Evolutionary conservation across 2,797 vertebrate genomes (phyloP).

Genomic region (Apodemus agrarius): DNA sequence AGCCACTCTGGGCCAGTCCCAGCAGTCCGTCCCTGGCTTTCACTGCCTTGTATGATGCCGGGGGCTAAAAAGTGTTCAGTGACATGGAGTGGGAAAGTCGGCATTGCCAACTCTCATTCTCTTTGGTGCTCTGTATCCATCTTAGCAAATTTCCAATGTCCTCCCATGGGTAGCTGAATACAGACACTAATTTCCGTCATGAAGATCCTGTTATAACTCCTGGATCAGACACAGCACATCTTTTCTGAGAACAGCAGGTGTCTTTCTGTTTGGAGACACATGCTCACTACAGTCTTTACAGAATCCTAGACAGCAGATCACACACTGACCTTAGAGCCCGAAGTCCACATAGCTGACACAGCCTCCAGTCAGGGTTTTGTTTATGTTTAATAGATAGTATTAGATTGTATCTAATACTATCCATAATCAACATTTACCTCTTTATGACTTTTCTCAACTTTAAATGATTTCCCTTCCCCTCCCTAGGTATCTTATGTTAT

Average conservation of each 20-base stretch:
- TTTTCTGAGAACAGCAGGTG: not conserved
- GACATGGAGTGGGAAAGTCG: not conserved
- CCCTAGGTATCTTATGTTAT: not conserved
- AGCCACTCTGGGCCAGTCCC: not conserved
- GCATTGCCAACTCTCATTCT: not conserved
- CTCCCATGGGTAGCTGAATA: not conserved
- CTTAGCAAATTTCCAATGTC: not conserved
- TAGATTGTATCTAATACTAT: not conserved
- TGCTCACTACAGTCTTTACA: not conserved
- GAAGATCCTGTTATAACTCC: not conserved
- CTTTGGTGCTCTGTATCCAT: not conserved
- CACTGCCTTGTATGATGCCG: not conserved
- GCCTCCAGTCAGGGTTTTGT: not conserved
- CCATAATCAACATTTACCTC: not conserved
- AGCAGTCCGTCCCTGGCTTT: not conserved
- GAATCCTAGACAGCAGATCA: not conserved
- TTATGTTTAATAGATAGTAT: not conserved
- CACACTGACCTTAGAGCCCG: not conserved
- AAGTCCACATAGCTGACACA: not conserved
- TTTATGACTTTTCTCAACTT: not conserved
- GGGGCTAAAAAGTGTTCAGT: not conserved
- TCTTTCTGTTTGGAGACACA: not conserved
- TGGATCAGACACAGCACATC: not conserved
- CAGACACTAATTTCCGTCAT: slow-evolving; percentile 26
- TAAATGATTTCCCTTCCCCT: not conserved